phyloP scores from a whole-genome alignment of 2,797 vertebrate species.

The Erpetoichthys calabaricus region DNA sequence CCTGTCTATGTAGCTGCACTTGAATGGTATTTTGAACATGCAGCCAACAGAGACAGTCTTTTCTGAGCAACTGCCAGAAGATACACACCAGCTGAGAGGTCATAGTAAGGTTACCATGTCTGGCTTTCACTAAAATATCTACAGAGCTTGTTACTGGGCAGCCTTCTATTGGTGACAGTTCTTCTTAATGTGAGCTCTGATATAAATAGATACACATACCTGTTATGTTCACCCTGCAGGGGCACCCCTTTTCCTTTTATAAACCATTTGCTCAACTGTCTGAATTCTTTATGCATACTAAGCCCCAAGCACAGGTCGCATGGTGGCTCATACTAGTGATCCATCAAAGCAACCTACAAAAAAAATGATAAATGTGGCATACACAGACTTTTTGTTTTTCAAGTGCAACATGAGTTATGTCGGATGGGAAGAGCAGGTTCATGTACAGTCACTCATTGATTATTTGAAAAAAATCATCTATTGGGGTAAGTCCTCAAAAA shows the following conservation, averaged over 20 bases:
- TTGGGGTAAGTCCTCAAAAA: no score
- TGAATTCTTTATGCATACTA: slow-evolving; percentile 39
- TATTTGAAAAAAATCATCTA: no score
- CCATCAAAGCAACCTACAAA: slow-evolving; percentile 25
- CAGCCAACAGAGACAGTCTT: slow-evolving; percentile 20
- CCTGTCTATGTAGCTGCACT: slow-evolving; percentile 5
- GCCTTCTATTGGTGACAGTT: slow-evolving; percentile 30
- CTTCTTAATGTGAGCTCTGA: slow-evolving; percentile 29
- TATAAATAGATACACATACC: slow-evolving; percentile 35
- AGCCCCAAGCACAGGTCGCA: slow-evolving; percentile 23
- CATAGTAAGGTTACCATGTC: slow-evolving; percentile 51
- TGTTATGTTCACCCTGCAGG: slow-evolving; percentile 30
- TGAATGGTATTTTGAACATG: slow-evolving; percentile 17
- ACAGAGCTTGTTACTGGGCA: slow-evolving; percentile 18
- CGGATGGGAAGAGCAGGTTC: no score
- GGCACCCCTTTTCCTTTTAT: slow-evolving; percentile 35
- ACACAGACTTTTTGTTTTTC: slow-evolving; percentile 29
- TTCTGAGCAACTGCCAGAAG: slow-evolving; percentile 27
- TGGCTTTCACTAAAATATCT: slow-evolving; percentile 45
- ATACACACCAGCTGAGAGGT: slow-evolving; percentile 43
- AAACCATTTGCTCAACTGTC: slow-evolving; percentile 37
- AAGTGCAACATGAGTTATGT: no score
- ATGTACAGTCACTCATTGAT: no score
- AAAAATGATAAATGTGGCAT: slow-evolving; percentile 30
- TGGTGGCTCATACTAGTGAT: slow-evolving; percentile 16